Percentiles rank a stretch among this genome's conserved stretches.
These are phyloP conservation scores for Leistus spinibarbis DNA, from an alignment of 2,888 invertebrate genomes.

Conservation along the genomic window DNA sequence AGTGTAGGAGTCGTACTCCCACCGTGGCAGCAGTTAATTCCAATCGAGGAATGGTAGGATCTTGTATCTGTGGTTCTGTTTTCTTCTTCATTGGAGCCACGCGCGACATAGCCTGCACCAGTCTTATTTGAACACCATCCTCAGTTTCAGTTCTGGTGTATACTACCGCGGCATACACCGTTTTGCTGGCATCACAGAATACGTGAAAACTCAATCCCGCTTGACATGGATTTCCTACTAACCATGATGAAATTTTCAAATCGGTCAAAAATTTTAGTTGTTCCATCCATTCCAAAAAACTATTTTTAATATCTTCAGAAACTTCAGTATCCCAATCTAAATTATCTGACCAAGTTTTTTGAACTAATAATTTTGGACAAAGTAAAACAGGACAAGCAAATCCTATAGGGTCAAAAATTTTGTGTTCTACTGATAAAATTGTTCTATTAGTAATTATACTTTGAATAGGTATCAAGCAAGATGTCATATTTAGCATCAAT, in stretches of 20 bases:
- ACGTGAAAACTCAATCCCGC: background rate
- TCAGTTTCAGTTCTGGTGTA: background rate
- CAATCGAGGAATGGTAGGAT: slow-evolving; percentile 47
- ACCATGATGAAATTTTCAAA: slow-evolving; percentile 2
- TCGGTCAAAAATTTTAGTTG: background rate
- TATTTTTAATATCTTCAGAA: slow-evolving; percentile 36
- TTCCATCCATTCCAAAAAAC: slow-evolving; percentile 40
- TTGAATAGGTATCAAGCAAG: slow-evolving; percentile 43
- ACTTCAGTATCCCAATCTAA: slow-evolving; percentile 29
- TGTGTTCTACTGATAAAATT: slow-evolving; percentile 39
- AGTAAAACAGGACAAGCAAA: slow-evolving; percentile 41
- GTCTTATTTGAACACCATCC: slow-evolving; percentile 42
- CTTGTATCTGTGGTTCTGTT: too few species aligned
- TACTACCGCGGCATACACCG: background rate
- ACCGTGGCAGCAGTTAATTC: slow-evolving; percentile 47
- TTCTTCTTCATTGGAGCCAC: slow-evolving; percentile 44
- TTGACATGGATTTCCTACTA: background rate
- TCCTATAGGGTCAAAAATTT: slow-evolving; percentile 44
- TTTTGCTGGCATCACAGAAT: background rate
- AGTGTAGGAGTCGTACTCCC: slow-evolving; percentile 41
- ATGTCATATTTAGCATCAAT: too few species aligned
- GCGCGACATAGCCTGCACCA: slow-evolving; percentile 46
- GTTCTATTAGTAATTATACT: slow-evolving; percentile 42
- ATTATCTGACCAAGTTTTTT: slow-evolving; percentile 39
- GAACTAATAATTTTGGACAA: slow-evolving; percentile 43